These are phyloP conservation scores for Zhuqinia jingwanae DNA, from an alignment of 2,888 invertebrate species.

Conservation along the genomic window DNA sequence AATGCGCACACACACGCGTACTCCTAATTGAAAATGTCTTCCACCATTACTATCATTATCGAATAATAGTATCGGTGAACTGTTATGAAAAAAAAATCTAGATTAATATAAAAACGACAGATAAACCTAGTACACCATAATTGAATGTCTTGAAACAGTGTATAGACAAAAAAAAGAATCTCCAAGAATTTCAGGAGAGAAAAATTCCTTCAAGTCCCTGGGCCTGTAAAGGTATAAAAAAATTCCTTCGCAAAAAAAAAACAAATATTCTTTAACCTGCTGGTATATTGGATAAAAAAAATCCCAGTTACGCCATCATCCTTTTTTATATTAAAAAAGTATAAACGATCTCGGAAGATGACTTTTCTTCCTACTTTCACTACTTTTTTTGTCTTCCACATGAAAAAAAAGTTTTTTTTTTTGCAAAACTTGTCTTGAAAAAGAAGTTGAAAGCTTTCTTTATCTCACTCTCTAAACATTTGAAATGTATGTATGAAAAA, in stretches of 20 bases:
- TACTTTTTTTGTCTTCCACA: not conserved
- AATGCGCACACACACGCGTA: not conserved
- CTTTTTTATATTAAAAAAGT: not conserved
- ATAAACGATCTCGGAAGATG: not conserved
- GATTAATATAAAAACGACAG: not conserved
- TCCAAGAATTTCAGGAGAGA: too few relatives aligned
- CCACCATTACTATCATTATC: not conserved
- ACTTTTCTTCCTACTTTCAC: not conserved
- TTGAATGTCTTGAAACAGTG: too few relatives aligned
- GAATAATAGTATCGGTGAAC: not conserved
- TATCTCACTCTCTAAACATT: not conserved
- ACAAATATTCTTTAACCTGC: too few relatives aligned
- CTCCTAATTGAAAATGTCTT: not conserved
- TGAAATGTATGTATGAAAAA: slow-evolving; percentile 18
- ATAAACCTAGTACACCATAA: too few relatives aligned
- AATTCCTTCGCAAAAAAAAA: too few relatives aligned
- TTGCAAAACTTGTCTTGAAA: not conserved
- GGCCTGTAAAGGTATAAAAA: too few relatives aligned
- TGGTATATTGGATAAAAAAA: not conserved
- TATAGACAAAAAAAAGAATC: too few relatives aligned
- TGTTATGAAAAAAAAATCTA: not conserved
- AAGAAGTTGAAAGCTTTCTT: slow-evolving; percentile 40
- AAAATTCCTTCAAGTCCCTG: too few relatives aligned
- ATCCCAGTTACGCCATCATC: not conserved
- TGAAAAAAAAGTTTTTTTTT: slow-evolving; percentile 32